Evolutionary conservation across 1,140 invertebrate genomes (phyloP).

Genomic region (Camponotus floridanus): DNA sequence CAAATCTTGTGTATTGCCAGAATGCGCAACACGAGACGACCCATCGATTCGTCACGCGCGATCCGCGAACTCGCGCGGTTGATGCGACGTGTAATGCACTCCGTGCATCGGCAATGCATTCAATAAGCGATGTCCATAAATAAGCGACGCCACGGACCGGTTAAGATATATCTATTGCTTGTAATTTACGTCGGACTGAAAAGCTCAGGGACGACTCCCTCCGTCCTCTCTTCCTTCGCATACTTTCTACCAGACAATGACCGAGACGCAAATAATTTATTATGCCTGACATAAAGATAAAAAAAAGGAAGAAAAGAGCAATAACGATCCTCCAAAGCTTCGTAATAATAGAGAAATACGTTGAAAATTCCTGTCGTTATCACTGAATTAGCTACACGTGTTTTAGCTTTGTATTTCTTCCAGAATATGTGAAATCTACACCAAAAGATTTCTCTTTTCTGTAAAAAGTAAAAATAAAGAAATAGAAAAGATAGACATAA

Average conservation of each 20-base stretch:
- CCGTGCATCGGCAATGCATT: constrained; percentile 63
- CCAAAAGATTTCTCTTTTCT: neutral
- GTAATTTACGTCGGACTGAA: constrained; percentile 77
- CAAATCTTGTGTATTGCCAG: neutral
- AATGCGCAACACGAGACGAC: constrained; percentile 21
- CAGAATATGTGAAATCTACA: neutral
- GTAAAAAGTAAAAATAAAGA: neutral
- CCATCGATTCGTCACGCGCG: constrained; percentile 51
- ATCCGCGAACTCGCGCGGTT: constrained; percentile 45
- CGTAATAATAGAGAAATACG: constrained; percentile 30
- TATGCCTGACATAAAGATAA: neutral
- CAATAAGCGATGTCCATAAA: constrained; percentile 79
- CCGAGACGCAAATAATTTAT: constrained; percentile 71
- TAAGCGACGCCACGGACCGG: constrained; percentile 74
- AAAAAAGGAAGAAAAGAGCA: neutral
- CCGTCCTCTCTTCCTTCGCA: constrained; percentile 46
- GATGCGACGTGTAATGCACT: constrained; percentile 49
- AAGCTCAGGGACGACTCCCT: constrained; percentile 64
- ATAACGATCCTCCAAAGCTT: constrained; percentile 56
- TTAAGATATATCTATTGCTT: constrained; percentile 76
- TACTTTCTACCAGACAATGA: constrained; percentile 63
- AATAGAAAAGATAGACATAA: no score
- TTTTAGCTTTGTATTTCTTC: neutral
- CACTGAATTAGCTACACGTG: neutral
- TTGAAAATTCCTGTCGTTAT: constrained; percentile 47